phyloP scores from a whole-genome alignment of 2,113 vertebrate species.

The Azemiops feae region DNA sequence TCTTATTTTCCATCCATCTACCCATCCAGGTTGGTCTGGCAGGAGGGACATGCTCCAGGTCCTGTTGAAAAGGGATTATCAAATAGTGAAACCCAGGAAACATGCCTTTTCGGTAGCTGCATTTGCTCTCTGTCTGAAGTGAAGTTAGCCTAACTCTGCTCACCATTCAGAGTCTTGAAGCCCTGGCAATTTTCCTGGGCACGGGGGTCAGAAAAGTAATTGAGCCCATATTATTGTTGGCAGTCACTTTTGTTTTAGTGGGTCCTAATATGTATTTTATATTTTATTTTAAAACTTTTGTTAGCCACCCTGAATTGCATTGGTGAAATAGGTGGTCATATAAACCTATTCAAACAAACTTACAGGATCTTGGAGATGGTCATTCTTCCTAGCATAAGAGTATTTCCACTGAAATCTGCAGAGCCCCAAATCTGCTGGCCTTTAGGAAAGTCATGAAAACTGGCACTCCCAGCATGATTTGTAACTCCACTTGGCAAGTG shows the following conservation, averaged over 20 bases:
- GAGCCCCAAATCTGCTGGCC: neutral
- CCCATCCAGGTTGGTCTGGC: neutral
- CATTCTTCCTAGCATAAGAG: neutral
- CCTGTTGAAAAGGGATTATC: neutral
- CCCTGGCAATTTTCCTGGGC: neutral
- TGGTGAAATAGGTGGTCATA: neutral
- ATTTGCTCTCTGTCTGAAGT: neutral
- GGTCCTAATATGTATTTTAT: neutral
- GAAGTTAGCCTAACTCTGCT: neutral
- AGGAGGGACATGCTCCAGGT: neutral
- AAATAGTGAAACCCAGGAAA: neutral
- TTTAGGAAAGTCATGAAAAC: neutral
- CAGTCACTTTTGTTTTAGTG: neutral
- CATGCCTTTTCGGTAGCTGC: neutral
- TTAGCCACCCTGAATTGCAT: neutral
- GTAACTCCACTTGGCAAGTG: neutral
- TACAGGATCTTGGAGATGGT: neutral
- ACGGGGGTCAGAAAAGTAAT: neutral
- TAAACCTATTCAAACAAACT: neutral
- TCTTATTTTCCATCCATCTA: neutral
- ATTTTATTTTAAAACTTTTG: neutral
- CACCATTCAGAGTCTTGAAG: neutral
- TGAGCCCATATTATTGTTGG: neutral
- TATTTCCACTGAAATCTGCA: neutral
- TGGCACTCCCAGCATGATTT: neutral